Percentiles rank a stretch among this genome's conserved stretches.
Evolutionary conservation across 2,888 invertebrate genomes (phyloP).

Genomic region (Norana najaformis): DNA sequence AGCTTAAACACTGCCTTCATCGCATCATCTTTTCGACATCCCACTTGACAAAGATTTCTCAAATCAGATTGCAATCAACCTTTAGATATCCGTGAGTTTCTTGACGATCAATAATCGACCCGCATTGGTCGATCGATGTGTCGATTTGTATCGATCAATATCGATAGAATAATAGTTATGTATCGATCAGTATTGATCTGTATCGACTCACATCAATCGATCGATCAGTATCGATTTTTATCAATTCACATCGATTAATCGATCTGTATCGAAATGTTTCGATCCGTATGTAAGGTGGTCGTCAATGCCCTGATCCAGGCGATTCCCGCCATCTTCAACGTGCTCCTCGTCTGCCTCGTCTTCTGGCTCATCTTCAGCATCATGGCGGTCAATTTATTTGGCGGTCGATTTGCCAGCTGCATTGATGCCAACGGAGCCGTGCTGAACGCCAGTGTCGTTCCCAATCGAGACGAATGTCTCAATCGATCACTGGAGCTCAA

Average conservation of each 20-base stretch:
- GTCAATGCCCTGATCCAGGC: slow-evolving; percentile 98
- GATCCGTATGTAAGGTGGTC: slow-evolving; percentile 65
- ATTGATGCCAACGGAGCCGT: slow-evolving; percentile 66
- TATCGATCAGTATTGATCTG: neutral
- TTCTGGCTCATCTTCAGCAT: slow-evolving; percentile 99
- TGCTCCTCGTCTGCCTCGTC: slow-evolving; percentile 96
- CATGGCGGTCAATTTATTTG: slow-evolving; percentile 95
- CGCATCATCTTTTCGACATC: neutral
- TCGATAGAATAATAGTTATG: neutral
- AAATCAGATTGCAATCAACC: neutral
- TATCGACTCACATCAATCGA: neutral
- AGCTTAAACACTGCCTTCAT: neutral
- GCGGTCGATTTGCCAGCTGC: slow-evolving; percentile 66
- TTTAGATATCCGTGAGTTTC: neutral
- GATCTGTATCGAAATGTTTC: neutral
- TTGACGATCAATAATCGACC: neutral
- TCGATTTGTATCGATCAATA: neutral
- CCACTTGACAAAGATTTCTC: neutral
- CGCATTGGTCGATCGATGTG: neutral
- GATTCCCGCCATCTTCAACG: slow-evolving; percentile 99
- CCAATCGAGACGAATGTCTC: slow-evolving; percentile 66
- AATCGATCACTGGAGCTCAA: slow-evolving; percentile 58
- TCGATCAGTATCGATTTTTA: neutral
- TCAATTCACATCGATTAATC: too few relatives aligned
- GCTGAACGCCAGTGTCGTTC: slow-evolving; percentile 82